phyloP scores from a whole-genome alignment of 2,113 vertebrate genomes.

The Chrysemys picta region DNA sequence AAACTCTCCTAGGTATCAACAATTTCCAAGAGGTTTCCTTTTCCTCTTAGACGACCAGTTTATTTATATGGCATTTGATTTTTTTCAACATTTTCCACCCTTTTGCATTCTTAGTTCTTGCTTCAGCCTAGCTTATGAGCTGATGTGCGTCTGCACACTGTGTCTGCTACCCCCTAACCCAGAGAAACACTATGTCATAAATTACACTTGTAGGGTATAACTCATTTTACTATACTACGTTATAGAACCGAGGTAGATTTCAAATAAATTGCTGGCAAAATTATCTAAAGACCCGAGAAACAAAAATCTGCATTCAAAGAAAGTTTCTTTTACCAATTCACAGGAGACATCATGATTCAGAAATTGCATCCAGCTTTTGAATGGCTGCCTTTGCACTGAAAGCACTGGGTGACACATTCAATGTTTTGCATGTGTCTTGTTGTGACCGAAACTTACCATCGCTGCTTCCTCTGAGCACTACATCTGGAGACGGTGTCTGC shows the following conservation, averaged over 20 bases:
- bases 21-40: not conserved
- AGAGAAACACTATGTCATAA: conserved; percentile 50
- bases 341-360: not conserved
- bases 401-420: fast-evolving
- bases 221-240: conserved; percentile 15
- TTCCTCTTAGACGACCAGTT: not conserved
- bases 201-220: conserved; percentile 55
- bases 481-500: conserved; percentile 97
- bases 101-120: not conserved
- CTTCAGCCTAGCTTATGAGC: conserved; percentile 32
- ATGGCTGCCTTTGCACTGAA: not conserved
- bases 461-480: conserved; percentile 92
- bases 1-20: not conserved
- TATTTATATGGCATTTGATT: not conserved
- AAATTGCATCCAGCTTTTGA: not conserved
- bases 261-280: conserved; percentile 42
- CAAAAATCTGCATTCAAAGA: conserved; percentile 38
- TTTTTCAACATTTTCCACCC: conserved; percentile 2
- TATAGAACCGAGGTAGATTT: conserved; percentile 22
- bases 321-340: not conserved
- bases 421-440: fast-evolving
- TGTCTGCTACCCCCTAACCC: conserved; percentile 21
- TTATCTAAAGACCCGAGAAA: conserved; percentile 8
- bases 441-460: conserved; percentile 87
- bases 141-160: conserved; percentile 49